Conservation (phyloP, 2,888 invertebrate genomes). For the Allygus modestus region DNA sequence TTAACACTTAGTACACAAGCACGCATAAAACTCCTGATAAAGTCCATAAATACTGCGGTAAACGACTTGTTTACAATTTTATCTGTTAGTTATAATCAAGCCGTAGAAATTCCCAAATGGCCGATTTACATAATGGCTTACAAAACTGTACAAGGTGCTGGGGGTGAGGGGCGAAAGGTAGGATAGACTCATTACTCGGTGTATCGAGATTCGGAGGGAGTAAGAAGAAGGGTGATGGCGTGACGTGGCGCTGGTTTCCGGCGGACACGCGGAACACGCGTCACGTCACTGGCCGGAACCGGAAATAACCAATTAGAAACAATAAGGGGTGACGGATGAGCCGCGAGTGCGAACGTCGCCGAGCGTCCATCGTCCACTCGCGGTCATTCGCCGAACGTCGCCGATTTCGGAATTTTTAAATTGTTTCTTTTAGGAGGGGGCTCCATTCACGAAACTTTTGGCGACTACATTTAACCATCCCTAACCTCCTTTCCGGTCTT, state of each 20-base stretch:
- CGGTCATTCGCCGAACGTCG: not conserved
- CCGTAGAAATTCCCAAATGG: not conserved
- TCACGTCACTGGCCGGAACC: constrained; percentile 51
- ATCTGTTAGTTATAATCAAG: not conserved
- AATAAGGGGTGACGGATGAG: constrained; percentile 59
- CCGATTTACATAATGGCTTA: constrained; percentile 19
- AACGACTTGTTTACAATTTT: not conserved
- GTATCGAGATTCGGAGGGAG: constrained; percentile 36
- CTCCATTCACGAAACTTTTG: too few relatives aligned
- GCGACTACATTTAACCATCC: too few relatives aligned
- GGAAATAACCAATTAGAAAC: constrained; percentile 59
- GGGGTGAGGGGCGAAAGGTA: constrained; percentile 4
- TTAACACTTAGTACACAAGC: too few relatives aligned
- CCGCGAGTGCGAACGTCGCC: not conserved
- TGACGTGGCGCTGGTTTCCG: constrained; percentile 29
- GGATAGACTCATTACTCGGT: constrained; percentile 14
- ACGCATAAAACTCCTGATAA: too few relatives aligned
- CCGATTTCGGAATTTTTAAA: too few relatives aligned
- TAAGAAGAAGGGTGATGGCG: constrained; percentile 50
- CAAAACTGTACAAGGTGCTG: constrained; percentile 2
- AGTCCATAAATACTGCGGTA: not conserved
- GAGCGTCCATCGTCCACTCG: not conserved
- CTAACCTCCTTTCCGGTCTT: too few relatives aligned
- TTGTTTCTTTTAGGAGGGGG: too few relatives aligned
- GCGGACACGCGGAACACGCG: constrained; percentile 48